These are phyloP conservation scores for Formica selysi DNA, from an alignment of 1,140 invertebrate species.

Conservation along the genomic window DNA sequence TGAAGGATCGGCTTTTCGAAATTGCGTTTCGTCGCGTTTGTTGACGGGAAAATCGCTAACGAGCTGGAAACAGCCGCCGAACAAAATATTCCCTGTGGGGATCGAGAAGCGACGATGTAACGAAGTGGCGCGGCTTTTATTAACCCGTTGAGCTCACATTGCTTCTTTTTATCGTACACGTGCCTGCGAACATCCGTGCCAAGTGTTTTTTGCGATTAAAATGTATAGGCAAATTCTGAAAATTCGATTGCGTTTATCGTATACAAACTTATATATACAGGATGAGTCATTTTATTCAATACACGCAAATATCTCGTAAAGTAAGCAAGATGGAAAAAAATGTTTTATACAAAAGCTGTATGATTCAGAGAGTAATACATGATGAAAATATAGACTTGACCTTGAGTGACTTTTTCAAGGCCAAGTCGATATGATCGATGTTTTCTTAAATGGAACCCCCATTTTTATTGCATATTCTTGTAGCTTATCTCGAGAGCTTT, in stretches of 20 bases:
- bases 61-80: conserved; percentile 58
- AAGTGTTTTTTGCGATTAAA: background rate
- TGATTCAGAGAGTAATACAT: too few species aligned
- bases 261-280: background rate
- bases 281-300: too few species aligned
- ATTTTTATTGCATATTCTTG: too few species aligned
- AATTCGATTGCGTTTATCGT: background rate
- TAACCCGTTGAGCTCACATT: conserved; percentile 44
- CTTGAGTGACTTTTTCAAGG: too few species aligned
- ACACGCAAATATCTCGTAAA: too few species aligned
- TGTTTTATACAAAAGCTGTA: too few species aligned
- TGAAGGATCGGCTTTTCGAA: conserved; percentile 59
- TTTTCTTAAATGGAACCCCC: too few species aligned
- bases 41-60: conserved; percentile 59
- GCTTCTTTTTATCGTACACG: conserved; percentile 20
- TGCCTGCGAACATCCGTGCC: background rate
- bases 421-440: too few species aligned
- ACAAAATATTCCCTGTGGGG: conserved; percentile 56
- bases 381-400: too few species aligned
- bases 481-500: too few species aligned
- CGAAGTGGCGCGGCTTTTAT: conserved; percentile 61
- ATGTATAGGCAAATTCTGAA: background rate
- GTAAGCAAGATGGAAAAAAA: too few species aligned
- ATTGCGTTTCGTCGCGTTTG: conserved; percentile 60
- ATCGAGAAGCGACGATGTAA: conserved; percentile 53